Conservation (phyloP, 2,797 vertebrate species). For the Apogon hyalosoma region DNA sequence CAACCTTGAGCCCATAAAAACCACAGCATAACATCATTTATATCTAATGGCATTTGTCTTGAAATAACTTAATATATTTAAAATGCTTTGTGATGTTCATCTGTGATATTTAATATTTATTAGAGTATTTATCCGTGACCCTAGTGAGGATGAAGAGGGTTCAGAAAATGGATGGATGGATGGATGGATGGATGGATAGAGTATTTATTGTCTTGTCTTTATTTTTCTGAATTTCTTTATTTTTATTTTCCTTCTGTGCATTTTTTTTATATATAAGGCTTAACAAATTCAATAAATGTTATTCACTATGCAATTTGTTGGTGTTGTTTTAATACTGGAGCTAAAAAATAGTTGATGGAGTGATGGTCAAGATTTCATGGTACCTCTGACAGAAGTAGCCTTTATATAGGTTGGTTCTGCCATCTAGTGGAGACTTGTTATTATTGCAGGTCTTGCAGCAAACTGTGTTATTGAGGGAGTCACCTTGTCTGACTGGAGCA, state of each 20-base stretch:
- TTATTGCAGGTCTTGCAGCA: constrained; percentile 15
- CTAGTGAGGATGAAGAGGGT: too few species aligned
- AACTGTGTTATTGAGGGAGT: constrained; percentile 25
- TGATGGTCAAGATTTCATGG: not conserved
- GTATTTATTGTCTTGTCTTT: constrained; percentile 58
- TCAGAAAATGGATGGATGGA: too few species aligned
- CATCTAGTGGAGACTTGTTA: constrained; percentile 61
- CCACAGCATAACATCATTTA: not conserved
- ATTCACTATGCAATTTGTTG: not conserved
- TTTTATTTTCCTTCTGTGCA: not conserved
- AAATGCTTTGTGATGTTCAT: constrained; percentile 20
- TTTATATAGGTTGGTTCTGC: constrained; percentile 41
- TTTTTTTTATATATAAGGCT: not conserved
- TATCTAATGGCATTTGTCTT: not conserved
- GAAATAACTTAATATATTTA: constrained; percentile 50
- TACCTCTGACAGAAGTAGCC: not conserved
- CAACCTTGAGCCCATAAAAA: constrained; percentile 23
- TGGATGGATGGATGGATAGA: too few species aligned
- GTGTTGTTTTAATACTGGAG: constrained; percentile 11
- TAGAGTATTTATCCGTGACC: constrained; percentile 69
- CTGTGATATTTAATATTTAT: constrained; percentile 72
- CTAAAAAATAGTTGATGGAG: not conserved
- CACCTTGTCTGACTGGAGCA: constrained; percentile 46
- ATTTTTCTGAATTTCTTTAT: not conserved
- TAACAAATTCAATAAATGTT: constrained; percentile 47